A percentile compares a stretch with the other conserved stretches of the same genome.
Conservation (phyloP, 23 tunicate genomes). For the Trididemnum nubilum region DNA sequence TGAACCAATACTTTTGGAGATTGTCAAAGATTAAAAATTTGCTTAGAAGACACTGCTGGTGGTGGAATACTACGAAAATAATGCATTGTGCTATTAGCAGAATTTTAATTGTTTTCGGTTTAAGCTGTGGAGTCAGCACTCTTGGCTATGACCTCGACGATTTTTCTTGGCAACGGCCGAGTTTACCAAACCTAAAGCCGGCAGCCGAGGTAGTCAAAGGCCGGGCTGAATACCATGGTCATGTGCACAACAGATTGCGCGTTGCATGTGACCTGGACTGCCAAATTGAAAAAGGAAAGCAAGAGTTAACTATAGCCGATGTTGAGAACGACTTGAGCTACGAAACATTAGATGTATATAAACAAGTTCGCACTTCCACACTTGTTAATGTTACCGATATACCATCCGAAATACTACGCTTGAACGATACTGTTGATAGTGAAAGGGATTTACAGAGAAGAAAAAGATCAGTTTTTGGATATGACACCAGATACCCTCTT, state of each 20-base stretch:
- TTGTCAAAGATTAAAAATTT: too few species aligned
- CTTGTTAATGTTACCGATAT: constrained; percentile 52
- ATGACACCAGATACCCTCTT: constrained; percentile 77
- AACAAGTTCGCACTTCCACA: constrained; percentile 7
- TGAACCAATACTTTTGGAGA: too few species aligned
- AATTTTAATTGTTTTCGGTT: background rate
- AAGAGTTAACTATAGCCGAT: constrained; percentile 36
- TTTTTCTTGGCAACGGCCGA: constrained; percentile 69
- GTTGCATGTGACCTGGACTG: constrained; percentile 69
- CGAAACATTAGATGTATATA: constrained; percentile 68
- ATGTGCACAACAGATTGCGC: constrained; percentile 45
- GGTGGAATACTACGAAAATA: background rate
- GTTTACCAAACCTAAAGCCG: constrained; percentile 51
- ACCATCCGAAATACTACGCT: constrained; percentile 35
- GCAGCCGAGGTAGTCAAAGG: constrained; percentile 37
- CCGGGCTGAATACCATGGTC: constrained; percentile 69
- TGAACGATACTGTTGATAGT: background rate
- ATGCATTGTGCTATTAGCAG: background rate
- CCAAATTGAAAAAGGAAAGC: constrained; percentile 40
- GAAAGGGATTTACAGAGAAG: background rate
- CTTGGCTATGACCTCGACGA: background rate
- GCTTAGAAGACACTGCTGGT: too few species aligned
- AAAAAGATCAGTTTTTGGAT: constrained; percentile 76
- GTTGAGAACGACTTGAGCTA: constrained; percentile 55
- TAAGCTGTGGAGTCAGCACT: background rate